These are phyloP conservation scores for Bovichtus diacanthus DNA, from an alignment of 2,797 vertebrate genomes.

Conservation along the genomic window DNA sequence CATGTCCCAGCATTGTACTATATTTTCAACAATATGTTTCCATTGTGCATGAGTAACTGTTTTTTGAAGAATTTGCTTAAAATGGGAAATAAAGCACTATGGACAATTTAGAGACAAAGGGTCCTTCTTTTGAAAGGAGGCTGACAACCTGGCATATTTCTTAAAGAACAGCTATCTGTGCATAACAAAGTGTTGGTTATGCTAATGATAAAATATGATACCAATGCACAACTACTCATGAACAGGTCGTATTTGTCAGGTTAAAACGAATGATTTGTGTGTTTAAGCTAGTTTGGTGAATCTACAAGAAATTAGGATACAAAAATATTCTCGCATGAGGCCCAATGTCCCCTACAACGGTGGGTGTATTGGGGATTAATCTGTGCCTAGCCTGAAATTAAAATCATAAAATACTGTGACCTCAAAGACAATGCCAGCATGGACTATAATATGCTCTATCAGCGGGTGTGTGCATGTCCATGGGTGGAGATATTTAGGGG, in stretches of 20 bases:
- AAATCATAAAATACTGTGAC: background rate
- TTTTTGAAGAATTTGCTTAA: background rate
- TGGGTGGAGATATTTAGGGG: background rate
- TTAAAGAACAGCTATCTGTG: constrained; percentile 3
- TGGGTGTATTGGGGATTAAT: background rate
- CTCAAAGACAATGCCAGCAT: background rate
- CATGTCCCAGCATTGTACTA: background rate
- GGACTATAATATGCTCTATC: background rate
- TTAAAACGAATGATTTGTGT: background rate
- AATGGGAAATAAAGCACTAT: background rate
- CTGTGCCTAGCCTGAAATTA: background rate
- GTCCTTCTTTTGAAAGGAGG: background rate
- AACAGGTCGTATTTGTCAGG: background rate
- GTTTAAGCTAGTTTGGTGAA: background rate
- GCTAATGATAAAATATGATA: background rate
- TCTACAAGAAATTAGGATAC: background rate
- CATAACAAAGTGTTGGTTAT: background rate
- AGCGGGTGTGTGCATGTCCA: background rate
- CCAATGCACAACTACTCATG: background rate
- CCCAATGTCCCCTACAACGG: background rate
- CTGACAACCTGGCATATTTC: background rate
- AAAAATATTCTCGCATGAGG: background rate
- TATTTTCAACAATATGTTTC: background rate
- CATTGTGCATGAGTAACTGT: background rate
- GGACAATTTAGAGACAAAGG: background rate